These are phyloP conservation scores for Apodemia duryi DNA, from an alignment of 2,888 invertebrate species.

Conservation along the genomic window DNA sequence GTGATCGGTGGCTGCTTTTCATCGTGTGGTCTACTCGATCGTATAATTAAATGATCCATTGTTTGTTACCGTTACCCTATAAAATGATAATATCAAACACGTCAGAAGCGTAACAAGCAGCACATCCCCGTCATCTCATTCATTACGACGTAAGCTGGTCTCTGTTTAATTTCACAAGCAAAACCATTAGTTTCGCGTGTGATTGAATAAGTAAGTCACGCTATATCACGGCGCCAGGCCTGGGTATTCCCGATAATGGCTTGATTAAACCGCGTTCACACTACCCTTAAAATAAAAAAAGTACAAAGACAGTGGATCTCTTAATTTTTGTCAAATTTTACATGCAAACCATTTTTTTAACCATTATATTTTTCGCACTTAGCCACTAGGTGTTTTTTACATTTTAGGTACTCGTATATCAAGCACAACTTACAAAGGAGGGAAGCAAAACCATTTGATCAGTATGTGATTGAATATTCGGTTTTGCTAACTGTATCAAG, in stretches of 20 bases:
- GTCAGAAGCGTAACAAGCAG: constrained; percentile 15
- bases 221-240: constrained; percentile 40
- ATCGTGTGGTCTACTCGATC: no score
- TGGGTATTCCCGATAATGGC: constrained; percentile 35
- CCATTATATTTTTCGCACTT: no score
- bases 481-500: no score
- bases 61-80: background rate
- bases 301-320: no score
- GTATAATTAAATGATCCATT: background rate
- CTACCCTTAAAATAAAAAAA: background rate
- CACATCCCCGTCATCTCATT: constrained; percentile 27
- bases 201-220: constrained; percentile 54
- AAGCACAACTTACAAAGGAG: no score
- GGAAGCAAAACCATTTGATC: no score
- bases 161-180: constrained; percentile 48
- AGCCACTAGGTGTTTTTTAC: no score
- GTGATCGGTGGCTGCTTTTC: no score
- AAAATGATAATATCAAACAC: constrained; percentile 1
- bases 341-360: no score
- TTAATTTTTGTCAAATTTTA: no score
- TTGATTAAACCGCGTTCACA: background rate
- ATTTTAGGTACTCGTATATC: no score
- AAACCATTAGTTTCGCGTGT: constrained; percentile 54
- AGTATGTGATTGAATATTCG: no score
- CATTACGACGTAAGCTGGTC: constrained; percentile 25